These are phyloP conservation scores for Eriocheir sinensis DNA, from an alignment of 1,140 invertebrate species.

Conservation along the genomic window DNA sequence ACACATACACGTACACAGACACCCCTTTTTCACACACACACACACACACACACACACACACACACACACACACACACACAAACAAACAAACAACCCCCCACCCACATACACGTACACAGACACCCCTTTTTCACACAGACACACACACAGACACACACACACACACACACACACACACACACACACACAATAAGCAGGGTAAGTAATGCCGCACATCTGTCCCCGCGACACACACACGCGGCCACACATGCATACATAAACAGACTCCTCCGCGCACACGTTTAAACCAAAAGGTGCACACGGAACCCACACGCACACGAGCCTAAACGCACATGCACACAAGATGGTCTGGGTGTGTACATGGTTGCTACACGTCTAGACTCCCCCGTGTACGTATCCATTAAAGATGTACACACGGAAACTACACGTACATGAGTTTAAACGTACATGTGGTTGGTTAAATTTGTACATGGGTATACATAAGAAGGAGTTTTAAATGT, in stretches of 20 bases:
- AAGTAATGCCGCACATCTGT: slow-evolving; percentile 55
- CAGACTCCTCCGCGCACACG: neutral
- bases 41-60: neutral
- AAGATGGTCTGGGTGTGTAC: no score
- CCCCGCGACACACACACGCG: neutral
- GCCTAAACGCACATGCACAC: no score
- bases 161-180: slow-evolving; percentile 56
- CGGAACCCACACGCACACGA: neutral
- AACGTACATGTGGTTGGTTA: no score
- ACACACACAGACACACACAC: slow-evolving; percentile 31
- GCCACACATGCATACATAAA: slow-evolving; percentile 50
- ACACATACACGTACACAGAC: neutral
- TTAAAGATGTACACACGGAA: neutral
- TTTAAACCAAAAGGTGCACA: no score
- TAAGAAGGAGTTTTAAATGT: no score
- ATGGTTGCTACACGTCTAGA: no score
- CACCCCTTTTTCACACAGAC: slow-evolving; percentile 34
- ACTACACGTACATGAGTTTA: neutral
- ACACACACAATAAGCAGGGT: slow-evolving; percentile 39
- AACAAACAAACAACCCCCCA: neutral
- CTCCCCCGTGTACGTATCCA: no score
- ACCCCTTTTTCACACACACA: neutral
- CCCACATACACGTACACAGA: slow-evolving; percentile 32
- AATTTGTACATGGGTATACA: no score
- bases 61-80: slow-evolving; percentile 15